Percentiles rank a stretch among this genome's conserved stretches.
Conservation (phyloP, 2,888 invertebrate genomes). For the Epirrita christyi region DNA sequence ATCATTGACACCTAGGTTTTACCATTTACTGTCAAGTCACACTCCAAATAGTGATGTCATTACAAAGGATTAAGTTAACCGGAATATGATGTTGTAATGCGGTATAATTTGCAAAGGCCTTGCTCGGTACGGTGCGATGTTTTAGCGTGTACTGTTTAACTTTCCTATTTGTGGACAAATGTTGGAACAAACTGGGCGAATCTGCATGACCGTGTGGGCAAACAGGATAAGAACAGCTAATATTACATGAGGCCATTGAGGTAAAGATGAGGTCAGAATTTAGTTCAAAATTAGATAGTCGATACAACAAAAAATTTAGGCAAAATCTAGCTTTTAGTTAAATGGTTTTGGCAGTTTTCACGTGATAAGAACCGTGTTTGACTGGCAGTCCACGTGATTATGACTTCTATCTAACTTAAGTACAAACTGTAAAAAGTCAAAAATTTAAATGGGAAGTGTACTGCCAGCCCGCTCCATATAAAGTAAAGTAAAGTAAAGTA, state of each 20-base stretch:
- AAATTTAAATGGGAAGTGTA: too few relatives aligned
- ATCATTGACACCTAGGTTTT: constrained; percentile 11
- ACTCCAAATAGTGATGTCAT: constrained; percentile 10
- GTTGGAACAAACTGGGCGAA: constrained; percentile 13
- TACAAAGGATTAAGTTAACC: constrained; percentile 3
- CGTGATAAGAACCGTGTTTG: too few relatives aligned
- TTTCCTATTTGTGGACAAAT: constrained; percentile 24
- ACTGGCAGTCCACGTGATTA: too few relatives aligned
- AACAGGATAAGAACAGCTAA: background rate
- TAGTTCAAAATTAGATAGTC: background rate
- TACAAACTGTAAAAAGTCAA: too few relatives aligned
- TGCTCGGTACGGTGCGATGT: constrained; percentile 8
- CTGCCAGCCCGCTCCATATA: too few relatives aligned
- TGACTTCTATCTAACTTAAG: too few relatives aligned
- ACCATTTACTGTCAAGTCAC: background rate
- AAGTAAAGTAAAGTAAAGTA: too few relatives aligned
- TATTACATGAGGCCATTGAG: background rate
- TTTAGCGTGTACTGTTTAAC: constrained; percentile 23
- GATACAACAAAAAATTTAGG: background rate
- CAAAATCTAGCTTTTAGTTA: too few relatives aligned
- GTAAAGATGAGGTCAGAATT: background rate
- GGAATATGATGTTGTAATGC: constrained; percentile 2
- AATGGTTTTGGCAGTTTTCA: too few relatives aligned
- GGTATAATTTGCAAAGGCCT: constrained; percentile 16
- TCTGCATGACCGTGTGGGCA: constrained; percentile 7